Conservation (phyloP, 2,888 invertebrate species). For the Doris montereyensis region DNA sequence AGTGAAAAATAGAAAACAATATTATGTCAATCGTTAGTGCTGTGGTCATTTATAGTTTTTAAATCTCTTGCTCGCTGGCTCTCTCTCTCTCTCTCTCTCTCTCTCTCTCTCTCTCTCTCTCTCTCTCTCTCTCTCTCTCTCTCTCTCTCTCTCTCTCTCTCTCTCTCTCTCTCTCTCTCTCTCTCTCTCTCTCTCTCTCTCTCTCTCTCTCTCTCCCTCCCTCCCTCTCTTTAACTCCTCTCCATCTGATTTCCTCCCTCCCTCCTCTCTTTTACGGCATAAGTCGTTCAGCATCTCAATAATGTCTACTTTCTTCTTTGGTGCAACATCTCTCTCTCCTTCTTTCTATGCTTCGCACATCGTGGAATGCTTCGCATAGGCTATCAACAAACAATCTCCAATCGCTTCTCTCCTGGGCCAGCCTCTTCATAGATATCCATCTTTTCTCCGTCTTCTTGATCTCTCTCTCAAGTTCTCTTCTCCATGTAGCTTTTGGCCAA, state of each 20-base stretch:
- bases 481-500: too few relatives aligned
- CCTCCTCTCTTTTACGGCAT: slow-evolving; percentile 37
- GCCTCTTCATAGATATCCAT: too few relatives aligned
- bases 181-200: slow-evolving; percentile 1
- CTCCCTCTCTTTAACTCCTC: slow-evolving; percentile 32
- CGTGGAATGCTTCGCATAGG: too few relatives aligned
- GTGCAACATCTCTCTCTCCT: too few relatives aligned
- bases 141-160: slow-evolving; percentile 23
- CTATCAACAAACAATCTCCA: too few relatives aligned
- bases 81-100: slow-evolving; percentile 35
- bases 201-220: neutral
- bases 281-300: slow-evolving; percentile 18
- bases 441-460: too few relatives aligned
- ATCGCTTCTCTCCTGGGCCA: too few relatives aligned
- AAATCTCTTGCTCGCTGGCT: slow-evolving; percentile 10
- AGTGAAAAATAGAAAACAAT: too few relatives aligned
- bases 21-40: too few relatives aligned
- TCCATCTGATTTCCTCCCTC: slow-evolving; percentile 31
- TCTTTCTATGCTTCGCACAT: too few relatives aligned
- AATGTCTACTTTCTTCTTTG: neutral
- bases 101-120: slow-evolving; percentile 41
- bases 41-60: slow-evolving; percentile 5
- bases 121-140: slow-evolving; percentile 32
- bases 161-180: slow-evolving; percentile 9
- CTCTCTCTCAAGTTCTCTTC: too few relatives aligned